A percentile compares a stretch with the other conserved stretches of the same genome.
phyloP scores from a whole-genome alignment of 2,888 invertebrate genomes.

The Dysmachus trigonus region DNA sequence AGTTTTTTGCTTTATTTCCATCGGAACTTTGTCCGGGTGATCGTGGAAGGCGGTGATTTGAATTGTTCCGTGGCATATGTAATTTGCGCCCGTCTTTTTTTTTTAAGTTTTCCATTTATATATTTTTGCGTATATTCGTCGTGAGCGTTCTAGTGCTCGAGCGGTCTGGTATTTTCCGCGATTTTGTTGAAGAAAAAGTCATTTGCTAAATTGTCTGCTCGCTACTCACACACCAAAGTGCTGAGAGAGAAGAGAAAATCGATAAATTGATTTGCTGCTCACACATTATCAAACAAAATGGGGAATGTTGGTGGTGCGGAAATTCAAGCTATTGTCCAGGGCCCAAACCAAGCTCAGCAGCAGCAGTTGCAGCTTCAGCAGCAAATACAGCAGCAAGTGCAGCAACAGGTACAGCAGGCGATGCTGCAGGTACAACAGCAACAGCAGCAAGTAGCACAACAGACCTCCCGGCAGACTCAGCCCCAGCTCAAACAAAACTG shows the following conservation, averaged over 20 bases:
- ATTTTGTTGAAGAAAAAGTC: no score
- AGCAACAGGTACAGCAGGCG: constrained; percentile 52
- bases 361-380: no score
- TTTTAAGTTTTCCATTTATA: not conserved
- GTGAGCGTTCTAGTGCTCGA: not conserved
- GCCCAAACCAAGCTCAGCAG: constrained; percentile 53
- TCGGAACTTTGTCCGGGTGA: no score
- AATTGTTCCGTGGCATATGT: no score
- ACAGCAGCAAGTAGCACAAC: constrained; percentile 50
- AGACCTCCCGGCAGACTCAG: no score
- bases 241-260: constrained; percentile 9
- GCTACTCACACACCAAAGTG: no score
- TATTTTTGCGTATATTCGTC: not conserved
- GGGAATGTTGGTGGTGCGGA: constrained; percentile 59
- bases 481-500: no score
- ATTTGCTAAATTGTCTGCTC: no score
- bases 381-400: constrained; percentile 56
- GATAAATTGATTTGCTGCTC: constrained; percentile 5
- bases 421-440: constrained; percentile 33
- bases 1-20: not conserved
- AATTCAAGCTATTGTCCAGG: constrained; percentile 53
- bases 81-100: no score
- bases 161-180: no score
- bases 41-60: no score
- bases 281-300: constrained; percentile 57